Evolutionary conservation across 2,113 vertebrate species (phyloP), one percentile per base, ranked within the genome.

Genomic region (Archocentrus centrarchus): DNA sequence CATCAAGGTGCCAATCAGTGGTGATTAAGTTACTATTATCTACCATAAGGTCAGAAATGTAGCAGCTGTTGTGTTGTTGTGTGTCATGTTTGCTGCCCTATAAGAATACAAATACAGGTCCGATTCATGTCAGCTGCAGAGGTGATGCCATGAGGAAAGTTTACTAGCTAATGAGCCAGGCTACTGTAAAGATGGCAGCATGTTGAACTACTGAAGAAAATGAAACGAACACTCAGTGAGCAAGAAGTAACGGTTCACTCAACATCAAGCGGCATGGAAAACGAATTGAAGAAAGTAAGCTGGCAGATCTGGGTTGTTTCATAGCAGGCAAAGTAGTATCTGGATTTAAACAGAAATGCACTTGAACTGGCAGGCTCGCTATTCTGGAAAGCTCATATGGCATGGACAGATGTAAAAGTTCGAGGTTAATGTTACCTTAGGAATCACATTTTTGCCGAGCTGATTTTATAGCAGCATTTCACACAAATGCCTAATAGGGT

Each of bases 11-110:
- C 47, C 47, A 35, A 3, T 55, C 27, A n/a, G 27, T 55, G 47
- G 18, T 55, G 68, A 73, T 73, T n/a, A 73, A 73, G 47, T n/a
- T 35, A 53, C 44, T 73, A 17, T 73, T 73, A 27, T 70, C 24
- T 55, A 73, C 47, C 32, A 17, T 35, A 73, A n/a, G 27, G 68
- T 73, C 68, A 73, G 68, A 55, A 35, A 73, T 55, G 68, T 27
- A n/a, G 27, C 1, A 30, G 27, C 47, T 53, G 47, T 35, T 30
- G 3, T 17, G 50, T 18, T 53, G 50, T 53, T 53, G 27, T 30
- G 4, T 73, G 32, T 32, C 68, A 55, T 73, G 27, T 73, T 73
- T 55, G 68, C 1, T 1, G 27, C 47, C 27, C 47, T 55, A 53
- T 32, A 15, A 50, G 50, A 17, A 10, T 55, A 18, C 47, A 73